A percentile compares a stretch with the other conserved stretches of the same genome.
Conservation (phyloP, 2,888 invertebrate genomes). For the Eupithecia insigniata region DNA sequence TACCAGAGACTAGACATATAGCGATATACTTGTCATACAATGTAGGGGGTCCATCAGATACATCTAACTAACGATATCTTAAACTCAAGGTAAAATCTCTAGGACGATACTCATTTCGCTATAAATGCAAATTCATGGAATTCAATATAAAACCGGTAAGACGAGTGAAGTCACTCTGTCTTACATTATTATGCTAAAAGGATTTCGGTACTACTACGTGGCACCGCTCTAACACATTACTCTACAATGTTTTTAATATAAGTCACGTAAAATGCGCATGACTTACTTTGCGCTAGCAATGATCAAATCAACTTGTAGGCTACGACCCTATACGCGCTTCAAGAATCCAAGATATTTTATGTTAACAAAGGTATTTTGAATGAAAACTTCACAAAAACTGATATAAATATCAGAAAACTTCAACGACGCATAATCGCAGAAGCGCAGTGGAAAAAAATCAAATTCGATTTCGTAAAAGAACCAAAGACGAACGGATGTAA, state of each 20-base stretch:
- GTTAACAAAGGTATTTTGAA: no score
- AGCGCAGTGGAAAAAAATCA: no score
- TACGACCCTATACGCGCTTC: no score
- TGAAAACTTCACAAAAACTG: no score
- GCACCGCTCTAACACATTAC: conserved; percentile 48
- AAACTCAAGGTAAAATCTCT: conserved; percentile 82
- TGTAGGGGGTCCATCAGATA: conserved; percentile 69
- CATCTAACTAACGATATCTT: conserved; percentile 76
- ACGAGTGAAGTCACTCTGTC: conserved; percentile 57
- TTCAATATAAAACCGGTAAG: conserved; percentile 79
- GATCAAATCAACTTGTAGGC: background rate
- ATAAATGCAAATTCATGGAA: conserved; percentile 85
- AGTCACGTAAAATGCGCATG: background rate
- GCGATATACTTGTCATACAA: conserved; percentile 71
- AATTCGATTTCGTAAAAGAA: no score
- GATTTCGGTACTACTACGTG: conserved; percentile 65
- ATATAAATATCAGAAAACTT: no score
- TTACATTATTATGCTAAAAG: conserved; percentile 81
- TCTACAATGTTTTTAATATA: background rate
- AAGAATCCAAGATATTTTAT: no score
- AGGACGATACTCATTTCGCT: conserved; percentile 82
- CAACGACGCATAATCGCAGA: no score
- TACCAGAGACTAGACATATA: conserved; percentile 77
- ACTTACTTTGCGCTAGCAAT: background rate
- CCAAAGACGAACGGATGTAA: no score